Conservation (phyloP, 1,140 invertebrate species). For the Drosophila yakuba region DNA sequence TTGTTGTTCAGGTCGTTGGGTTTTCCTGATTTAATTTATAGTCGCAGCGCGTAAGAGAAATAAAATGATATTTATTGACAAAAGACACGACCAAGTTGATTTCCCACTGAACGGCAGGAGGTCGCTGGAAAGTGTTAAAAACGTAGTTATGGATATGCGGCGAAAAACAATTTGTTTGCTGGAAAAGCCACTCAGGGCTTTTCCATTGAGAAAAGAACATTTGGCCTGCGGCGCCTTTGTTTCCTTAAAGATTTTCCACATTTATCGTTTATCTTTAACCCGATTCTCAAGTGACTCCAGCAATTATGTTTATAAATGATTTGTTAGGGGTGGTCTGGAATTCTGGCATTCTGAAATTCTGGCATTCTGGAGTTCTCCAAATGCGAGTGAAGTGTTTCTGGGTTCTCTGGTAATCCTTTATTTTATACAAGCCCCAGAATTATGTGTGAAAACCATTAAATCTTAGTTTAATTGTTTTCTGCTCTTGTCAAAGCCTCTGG, state of each 20-base stretch:
- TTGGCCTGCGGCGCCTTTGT: conserved; percentile 66
- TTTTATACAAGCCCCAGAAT: conserved; percentile 66
- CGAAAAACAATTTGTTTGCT: conserved; percentile 64
- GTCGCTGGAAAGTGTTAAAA: conserved; percentile 70
- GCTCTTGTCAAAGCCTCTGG: conserved; percentile 49
- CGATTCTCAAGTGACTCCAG: conserved; percentile 56
- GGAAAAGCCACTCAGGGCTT: conserved; percentile 33
- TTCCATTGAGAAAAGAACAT: conserved; percentile 45
- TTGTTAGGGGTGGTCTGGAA: conserved; percentile 73
- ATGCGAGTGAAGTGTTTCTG: conserved; percentile 9
- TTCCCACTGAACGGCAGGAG: conserved; percentile 23
- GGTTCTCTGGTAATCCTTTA: conserved; percentile 59
- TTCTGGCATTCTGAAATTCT: conserved; percentile 17
- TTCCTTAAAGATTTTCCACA: conserved; percentile 24
- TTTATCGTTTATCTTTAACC: conserved; percentile 27
- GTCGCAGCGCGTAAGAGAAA: conserved; percentile 58
- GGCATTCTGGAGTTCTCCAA: background rate
- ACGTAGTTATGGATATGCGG: conserved; percentile 62
- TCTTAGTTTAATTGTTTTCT: conserved; percentile 59
- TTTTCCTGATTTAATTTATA: conserved; percentile 66
- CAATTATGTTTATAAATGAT: conserved; percentile 80
- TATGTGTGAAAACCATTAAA: conserved; percentile 77
- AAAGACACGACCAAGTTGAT: conserved; percentile 16
- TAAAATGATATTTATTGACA: conserved; percentile 76
- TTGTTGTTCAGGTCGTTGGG: conserved; percentile 44